Evolutionary conservation across 2,888 invertebrate species (phyloP), one percentile per base, ranked within the genome.

Genomic region (Neelides folsomi): DNA sequence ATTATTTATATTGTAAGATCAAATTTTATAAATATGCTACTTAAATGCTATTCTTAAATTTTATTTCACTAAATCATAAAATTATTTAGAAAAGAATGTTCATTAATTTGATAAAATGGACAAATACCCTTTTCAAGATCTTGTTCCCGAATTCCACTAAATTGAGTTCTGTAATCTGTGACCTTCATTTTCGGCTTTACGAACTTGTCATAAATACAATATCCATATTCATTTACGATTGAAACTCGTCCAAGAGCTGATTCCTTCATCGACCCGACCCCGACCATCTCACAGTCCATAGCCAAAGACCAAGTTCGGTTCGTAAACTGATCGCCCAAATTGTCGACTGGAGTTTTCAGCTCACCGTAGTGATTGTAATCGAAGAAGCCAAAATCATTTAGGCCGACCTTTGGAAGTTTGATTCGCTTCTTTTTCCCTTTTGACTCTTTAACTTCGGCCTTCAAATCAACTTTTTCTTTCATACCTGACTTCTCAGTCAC

Each of bases 261-360:
- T 35, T 86, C 83, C 0, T 87, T 88, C 53, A 80, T 77, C 8
- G 71, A 72, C 0, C 89, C 89, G 0, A 85, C 79, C 0, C 93
- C 94, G 0, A 94, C 93, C 88, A 94, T 94, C 70, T 94, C 94
- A 68, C 94, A 94, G 69, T 94, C 94, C 72, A 94, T 82, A 0
- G 85, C 89, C 49, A 94, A 27, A 7, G 54, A 51, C 15, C 52
- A 51, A 8, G 59, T 51, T 5, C 50, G 48, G 8, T n/a, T 19
- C 43, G 51, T 57, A 10, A 55, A 51, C 12, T 52, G 49, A 2
- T 47, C 19, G 19, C 55, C 55, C 27, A 46, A 52, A 1, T 52
- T 42, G 1, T 50, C 46, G 1, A 56, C 43, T 0, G 54, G 44
- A 12, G 59, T 54, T 6, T 46, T 43, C 3, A 63, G 49, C 3